These are phyloP conservation scores for Acanthis flammea DNA, from an alignment of 2,797 vertebrate genomes.

Conservation along the genomic window DNA sequence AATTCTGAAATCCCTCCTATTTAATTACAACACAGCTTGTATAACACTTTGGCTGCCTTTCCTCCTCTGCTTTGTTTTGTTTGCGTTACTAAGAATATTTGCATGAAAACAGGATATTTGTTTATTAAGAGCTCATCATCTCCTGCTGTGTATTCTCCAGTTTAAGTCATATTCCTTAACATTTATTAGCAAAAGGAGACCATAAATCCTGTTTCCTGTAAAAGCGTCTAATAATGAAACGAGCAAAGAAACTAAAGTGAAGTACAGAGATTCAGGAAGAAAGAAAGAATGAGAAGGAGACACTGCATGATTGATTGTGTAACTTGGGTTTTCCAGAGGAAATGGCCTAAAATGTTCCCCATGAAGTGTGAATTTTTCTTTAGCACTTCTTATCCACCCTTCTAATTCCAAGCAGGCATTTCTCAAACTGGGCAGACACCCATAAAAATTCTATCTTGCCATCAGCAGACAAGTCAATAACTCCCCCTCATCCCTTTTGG, in stretches of 20 bases:
- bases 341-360: not conserved
- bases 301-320: not conserved
- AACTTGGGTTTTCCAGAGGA: not conserved
- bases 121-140: constrained; percentile 62
- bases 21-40: constrained; percentile 50
- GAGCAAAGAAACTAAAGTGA: not conserved
- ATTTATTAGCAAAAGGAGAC: constrained; percentile 47
- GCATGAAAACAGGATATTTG: constrained; percentile 64
- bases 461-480: not conserved
- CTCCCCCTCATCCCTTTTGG: rapidly evolving
- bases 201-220: constrained; percentile 31
- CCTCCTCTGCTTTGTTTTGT: constrained; percentile 44
- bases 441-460: not conserved
- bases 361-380: not conserved
- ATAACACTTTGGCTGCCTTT: constrained; percentile 63
- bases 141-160: constrained; percentile 46
- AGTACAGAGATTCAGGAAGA: not conserved
- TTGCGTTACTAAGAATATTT: constrained; percentile 67
- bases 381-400: not conserved
- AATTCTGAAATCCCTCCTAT: constrained; percentile 40
- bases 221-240: constrained; percentile 13
- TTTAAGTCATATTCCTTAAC: constrained; percentile 53
- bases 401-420: not conserved
- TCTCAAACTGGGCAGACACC: not conserved
- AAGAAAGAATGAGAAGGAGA: not conserved